Base-by-base conservation (phyloP, 2,113 vertebrate species). In the Tachuris rubrigastra region DNA sequence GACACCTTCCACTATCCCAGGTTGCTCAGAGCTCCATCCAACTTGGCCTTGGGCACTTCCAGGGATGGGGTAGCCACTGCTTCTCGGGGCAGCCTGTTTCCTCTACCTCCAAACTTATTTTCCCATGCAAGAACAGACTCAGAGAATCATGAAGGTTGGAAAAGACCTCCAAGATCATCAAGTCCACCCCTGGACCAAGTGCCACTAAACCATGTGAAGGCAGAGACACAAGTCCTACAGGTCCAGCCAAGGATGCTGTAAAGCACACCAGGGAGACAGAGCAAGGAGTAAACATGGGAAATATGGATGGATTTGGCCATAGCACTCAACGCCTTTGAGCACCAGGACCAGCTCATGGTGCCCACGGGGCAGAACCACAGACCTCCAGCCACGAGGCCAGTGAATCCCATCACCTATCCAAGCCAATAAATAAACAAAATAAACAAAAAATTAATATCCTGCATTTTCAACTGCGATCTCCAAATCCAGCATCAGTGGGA, bases 271-370 rank as follows among this genome's bases (percentile, higher is more conserved):
- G 2, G 13, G 53, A 50, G 9, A 33, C 15, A 37, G 30, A 73
- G 8, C 28, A 62, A 87, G 31, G 55, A 66, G 11, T 5, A 2
- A 19, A 69, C 31, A 24, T 13, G 10, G 28, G 55, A 68, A 81
- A 15, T 0, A 33, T 0, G 0, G 55, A 31, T 5, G n/a, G 20
- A 39, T 58, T 17, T 66, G 24, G 47, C 53, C 30, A 27, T 6
- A 5, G 5, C 30, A 20, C 6, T 55, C 39, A 27, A 18, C 5
- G 13, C n/a, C 72, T 68, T 23, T 15, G 25, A 66, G 47, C 19
- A 12, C 19, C 31, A 3, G n/a, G 14, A 37, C n/a, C n/a, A 59
- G 5, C n/a, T 37, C 58, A 16, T 20, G 6, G n/a, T 24, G n/a
- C n/a, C 58, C n/a, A 10, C 3, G 23, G n/a, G 33, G 1, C 2